Conservation (phyloP, 2,888 invertebrate species). For the Chrysolina americana region DNA sequence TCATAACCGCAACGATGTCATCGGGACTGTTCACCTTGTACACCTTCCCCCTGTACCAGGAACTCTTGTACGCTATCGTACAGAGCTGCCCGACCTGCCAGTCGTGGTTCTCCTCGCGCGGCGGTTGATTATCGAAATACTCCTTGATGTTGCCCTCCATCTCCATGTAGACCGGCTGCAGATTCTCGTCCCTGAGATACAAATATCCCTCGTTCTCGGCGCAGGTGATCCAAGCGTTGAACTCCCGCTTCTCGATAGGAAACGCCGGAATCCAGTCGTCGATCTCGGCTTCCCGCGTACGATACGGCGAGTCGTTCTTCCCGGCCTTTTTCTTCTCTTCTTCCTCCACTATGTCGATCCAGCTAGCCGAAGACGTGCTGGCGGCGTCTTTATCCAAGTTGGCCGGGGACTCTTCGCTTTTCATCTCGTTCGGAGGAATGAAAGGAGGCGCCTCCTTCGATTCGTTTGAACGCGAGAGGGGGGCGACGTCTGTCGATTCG, state of each 20-base stretch:
- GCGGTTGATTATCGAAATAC: slow-evolving; percentile 54
- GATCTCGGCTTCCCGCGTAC: slow-evolving; percentile 51
- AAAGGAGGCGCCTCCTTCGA: not conserved
- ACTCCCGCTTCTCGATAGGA: slow-evolving; percentile 71
- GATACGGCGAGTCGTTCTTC: slow-evolving; percentile 70
- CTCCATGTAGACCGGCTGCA: slow-evolving; percentile 55
- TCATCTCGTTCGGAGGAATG: not conserved
- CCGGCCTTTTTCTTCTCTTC: slow-evolving; percentile 7
- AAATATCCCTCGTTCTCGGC: slow-evolving; percentile 72
- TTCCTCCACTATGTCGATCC: slow-evolving; percentile 42
- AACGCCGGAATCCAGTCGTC: slow-evolving; percentile 76
- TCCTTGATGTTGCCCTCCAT: slow-evolving; percentile 60
- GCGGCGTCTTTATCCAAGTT: not conserved
- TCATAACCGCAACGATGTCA: slow-evolving; percentile 75
- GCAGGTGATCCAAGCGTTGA: slow-evolving; percentile 76
- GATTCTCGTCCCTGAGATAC: slow-evolving; percentile 65
- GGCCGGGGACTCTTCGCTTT: not conserved
- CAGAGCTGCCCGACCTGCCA: slow-evolving; percentile 80
- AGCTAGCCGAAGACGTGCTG: slow-evolving; percentile 9
- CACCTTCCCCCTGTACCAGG: slow-evolving; percentile 82
- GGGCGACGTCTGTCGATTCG: not conserved
- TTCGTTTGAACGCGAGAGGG: not conserved
- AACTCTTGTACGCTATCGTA: slow-evolving; percentile 78
- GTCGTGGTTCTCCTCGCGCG: slow-evolving; percentile 35
- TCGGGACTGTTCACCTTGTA: slow-evolving; percentile 59